A percentile compares a stretch with the other conserved stretches of the same genome.
phyloP scores from a whole-genome alignment of 2,113 vertebrate species.

The Sinocyclocheilus maitianheensis region DNA sequence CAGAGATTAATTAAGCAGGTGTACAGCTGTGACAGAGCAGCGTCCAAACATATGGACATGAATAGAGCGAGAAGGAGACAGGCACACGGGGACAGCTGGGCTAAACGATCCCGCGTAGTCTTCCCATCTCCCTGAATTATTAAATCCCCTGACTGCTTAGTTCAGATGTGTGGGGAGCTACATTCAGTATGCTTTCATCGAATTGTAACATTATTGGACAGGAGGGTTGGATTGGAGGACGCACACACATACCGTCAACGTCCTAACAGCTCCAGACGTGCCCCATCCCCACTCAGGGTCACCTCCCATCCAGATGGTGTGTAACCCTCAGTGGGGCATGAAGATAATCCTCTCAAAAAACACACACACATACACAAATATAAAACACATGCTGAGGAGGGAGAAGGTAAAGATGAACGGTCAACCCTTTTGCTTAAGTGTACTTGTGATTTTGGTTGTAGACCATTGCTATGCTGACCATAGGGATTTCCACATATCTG shows the following conservation, averaged over 20 bases:
- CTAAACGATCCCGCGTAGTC: neutral
- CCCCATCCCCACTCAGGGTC: constrained; percentile 3
- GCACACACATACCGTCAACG: neutral
- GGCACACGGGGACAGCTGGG: neutral
- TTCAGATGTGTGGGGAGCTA: neutral
- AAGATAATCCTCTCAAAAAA: constrained; percentile 35
- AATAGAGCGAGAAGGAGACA: constrained; percentile 12
- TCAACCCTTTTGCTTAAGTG: neutral
- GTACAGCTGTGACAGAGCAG: constrained; percentile 36
- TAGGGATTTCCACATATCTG: constrained; percentile 5
- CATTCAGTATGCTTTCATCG: neutral
- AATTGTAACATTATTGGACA: constrained; percentile 13
- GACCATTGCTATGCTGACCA: neutral
- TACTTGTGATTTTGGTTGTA: constrained; percentile 2
- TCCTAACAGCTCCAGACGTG: neutral
- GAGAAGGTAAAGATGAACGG: neutral
- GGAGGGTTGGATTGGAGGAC: neutral
- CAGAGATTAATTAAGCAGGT: constrained; percentile 39
- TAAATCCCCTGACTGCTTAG: constrained; percentile 27
- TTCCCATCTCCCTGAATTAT: constrained; percentile 3
- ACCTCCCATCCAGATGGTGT: constrained; percentile 46
- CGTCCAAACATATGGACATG: constrained; percentile 33
- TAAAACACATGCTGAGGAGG: constrained; percentile 3
- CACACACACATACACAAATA: constrained; percentile 18
- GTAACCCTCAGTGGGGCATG: constrained; percentile 27